phyloP scores from a whole-genome alignment of 2,888 invertebrate genomes.

The Sclerodermus sp. region DNA sequence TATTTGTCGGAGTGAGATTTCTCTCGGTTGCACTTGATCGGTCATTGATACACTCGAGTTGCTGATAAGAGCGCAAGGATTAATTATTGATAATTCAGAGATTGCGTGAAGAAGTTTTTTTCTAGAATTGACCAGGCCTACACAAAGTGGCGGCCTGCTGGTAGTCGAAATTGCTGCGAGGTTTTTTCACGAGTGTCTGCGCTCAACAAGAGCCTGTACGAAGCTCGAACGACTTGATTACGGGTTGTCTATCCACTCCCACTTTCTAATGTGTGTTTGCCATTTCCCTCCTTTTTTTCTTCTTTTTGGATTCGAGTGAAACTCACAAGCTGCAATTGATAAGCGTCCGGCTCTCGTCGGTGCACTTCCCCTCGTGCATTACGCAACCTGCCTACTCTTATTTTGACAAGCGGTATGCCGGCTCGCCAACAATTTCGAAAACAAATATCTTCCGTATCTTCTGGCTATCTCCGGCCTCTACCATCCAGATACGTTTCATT shows the following conservation, averaged over 20 bases:
- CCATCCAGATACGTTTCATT: constrained; percentile 16
- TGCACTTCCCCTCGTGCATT: constrained; percentile 13
- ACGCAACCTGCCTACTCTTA: constrained; percentile 17
- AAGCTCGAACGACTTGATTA: constrained; percentile 40
- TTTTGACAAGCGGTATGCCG: constrained; percentile 21
- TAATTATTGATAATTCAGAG: no score
- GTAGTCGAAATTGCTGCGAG: no score
- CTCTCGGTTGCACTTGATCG: no score
- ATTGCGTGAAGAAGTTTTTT: no score
- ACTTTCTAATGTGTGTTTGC: constrained; percentile 45
- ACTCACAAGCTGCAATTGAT: constrained; percentile 30
- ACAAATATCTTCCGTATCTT: constrained; percentile 16
- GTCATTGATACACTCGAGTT: no score
- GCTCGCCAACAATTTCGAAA: constrained; percentile 19
- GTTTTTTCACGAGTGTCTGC: no score
- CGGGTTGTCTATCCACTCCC: constrained; percentile 40
- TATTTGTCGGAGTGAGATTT: no score
- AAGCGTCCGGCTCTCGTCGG: constrained; percentile 17
- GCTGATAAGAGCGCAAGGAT: no score
- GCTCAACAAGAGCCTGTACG: no score
- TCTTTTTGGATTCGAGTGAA: constrained; percentile 25
- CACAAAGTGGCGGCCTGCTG: no score
- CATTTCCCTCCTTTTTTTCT: constrained; percentile 11
- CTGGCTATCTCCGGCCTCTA: constrained; percentile 9
- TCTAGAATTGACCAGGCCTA: no score